These are phyloP conservation scores for Aptenodytes forsteri DNA, from an alignment of 2,113 vertebrate species.

Conservation along the genomic window DNA sequence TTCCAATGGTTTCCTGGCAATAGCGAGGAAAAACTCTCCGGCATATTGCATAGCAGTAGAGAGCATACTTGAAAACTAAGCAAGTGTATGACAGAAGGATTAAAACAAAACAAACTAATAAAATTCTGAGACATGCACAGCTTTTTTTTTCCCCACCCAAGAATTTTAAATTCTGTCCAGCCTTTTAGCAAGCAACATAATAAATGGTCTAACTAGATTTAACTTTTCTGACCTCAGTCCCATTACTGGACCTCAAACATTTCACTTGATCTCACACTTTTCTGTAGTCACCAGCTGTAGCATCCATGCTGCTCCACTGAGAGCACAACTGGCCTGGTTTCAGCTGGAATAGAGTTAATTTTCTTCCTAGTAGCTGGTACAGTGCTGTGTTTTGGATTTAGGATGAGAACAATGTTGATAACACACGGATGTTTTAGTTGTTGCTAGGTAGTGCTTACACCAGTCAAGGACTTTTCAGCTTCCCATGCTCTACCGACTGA, in stretches of 20 bases:
- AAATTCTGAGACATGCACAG: not conserved
- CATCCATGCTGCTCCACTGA: not conserved
- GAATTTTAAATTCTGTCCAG: not conserved
- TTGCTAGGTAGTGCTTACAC: too few relatives aligned
- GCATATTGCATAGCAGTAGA: not conserved
- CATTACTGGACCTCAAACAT: not conserved
- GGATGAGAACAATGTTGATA: too few relatives aligned
- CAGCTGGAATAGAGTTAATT: too few relatives aligned
- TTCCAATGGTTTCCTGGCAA: not conserved
- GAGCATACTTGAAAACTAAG: not conserved
- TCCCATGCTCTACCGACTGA: too few relatives aligned
- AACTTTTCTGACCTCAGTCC: not conserved
- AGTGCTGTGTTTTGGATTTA: too few relatives aligned
- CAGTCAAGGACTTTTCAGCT: too few relatives aligned
- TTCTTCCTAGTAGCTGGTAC: too few relatives aligned
- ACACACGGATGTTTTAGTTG: too few relatives aligned
- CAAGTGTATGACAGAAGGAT: not conserved
- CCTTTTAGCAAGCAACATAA: not conserved
- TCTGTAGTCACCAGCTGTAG: not conserved
- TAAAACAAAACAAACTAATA: not conserved
- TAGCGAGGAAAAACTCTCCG: not conserved
- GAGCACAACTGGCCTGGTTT: not conserved
- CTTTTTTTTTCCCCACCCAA: not conserved
- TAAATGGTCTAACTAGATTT: not conserved
- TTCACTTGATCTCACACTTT: not conserved